phyloP scores from a whole-genome alignment of 2,113 vertebrate species.

The Passer domesticus region DNA sequence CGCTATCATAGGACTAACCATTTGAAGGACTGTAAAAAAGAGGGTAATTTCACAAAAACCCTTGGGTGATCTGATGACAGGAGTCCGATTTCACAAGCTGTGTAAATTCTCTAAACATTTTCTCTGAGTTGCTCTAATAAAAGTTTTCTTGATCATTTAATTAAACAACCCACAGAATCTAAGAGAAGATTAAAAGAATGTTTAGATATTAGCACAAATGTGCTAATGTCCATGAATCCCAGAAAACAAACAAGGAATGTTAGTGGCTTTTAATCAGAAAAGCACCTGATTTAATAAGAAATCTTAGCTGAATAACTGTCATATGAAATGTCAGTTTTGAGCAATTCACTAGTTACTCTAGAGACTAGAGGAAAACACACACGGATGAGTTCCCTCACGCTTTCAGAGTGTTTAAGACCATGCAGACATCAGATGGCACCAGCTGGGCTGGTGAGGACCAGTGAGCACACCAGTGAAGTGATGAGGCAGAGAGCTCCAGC shows the following conservation, averaged over 20 bases:
- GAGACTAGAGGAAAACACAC: not conserved
- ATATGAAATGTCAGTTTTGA: not conserved
- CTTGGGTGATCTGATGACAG: not conserved
- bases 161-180: not conserved
- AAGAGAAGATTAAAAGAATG: not conserved
- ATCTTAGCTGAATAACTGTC: not conserved
- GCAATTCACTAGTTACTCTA: not conserved
- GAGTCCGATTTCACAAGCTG: not conserved
- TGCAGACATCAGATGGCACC: not conserved
- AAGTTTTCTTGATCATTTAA: not conserved
- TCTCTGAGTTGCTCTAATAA: not conserved
- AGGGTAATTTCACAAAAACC: not conserved
- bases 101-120: not conserved
- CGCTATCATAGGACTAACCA: not conserved
- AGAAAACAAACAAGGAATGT: not conserved
- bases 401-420: not conserved
- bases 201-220: not conserved
- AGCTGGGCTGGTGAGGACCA: not conserved
- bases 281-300: not conserved
- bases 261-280: not conserved
- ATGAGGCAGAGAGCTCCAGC: not conserved
- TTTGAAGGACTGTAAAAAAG: not conserved
- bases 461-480: not conserved
- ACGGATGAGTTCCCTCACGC: not conserved
- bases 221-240: not conserved